Conservation (phyloP, 2,113 vertebrate species). For the Alosa alosa region DNA sequence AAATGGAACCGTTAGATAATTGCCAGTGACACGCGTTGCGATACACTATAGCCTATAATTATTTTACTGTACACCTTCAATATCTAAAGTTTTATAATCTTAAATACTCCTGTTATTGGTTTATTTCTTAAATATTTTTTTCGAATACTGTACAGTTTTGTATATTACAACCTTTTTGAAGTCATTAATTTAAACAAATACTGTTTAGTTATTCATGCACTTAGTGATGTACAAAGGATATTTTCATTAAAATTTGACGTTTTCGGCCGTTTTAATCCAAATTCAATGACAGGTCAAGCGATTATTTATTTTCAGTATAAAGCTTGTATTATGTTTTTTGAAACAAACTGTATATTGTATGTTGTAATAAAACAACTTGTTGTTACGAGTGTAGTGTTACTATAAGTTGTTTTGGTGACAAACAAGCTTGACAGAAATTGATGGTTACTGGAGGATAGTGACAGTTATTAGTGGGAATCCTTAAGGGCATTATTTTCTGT, state of each 20-base stretch:
- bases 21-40: conserved; percentile 55
- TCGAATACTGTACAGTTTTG: conserved; percentile 98
- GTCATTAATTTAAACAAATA: conserved; percentile 96
- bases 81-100: conserved; percentile 77
- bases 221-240: conserved; percentile 95
- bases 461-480: background rate
- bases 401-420: conserved; percentile 44
- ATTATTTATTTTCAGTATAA: conserved; percentile 99
- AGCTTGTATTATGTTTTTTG: conserved; percentile 90
- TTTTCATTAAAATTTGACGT: conserved; percentile 97
- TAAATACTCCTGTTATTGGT: conserved; percentile 75
- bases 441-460: background rate
- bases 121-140: conserved; percentile 84
- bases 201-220: conserved; percentile 97
- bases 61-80: conserved; percentile 73
- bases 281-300: conserved; percentile 88
- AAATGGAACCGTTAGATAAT: conserved; percentile 59
- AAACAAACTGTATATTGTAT: conserved; percentile 79
- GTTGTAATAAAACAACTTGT: conserved; percentile 79
- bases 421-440: background rate
- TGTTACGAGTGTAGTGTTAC: conserved; percentile 78
- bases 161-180: conserved; percentile 93
- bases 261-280: conserved; percentile 98
- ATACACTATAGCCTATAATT: conserved; percentile 73
- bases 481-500: no score